Evolutionary conservation across 2,113 vertebrate genomes (phyloP), one percentile per base, ranked within the genome.

Genomic region (Carassius gibelio): DNA sequence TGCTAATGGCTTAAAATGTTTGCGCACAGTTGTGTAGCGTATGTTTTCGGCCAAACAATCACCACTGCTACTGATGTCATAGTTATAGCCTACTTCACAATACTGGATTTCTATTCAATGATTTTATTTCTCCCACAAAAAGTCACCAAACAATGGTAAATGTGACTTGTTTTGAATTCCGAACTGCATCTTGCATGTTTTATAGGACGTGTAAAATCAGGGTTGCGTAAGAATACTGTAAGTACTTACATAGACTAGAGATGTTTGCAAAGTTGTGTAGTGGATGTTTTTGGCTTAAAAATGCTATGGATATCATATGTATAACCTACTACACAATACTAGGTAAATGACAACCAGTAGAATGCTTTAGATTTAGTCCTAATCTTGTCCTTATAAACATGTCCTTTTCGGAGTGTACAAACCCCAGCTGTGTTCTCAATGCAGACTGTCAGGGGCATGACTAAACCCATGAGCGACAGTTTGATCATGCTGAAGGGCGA

Each of bases 401-500:
- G 36, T 83, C 17, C 5, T 66, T 75, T 21, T 61, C 15, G 14
- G 42, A 66, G 17, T 36, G 6, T 36, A 72, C 26, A 14, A 19
- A 74, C 45, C 13, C 5, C 11, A 48, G 21, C 45, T 77, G 6
- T 77, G 75, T 66, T 78, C 17, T 89, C 0, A 1, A 0, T 23
- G 57, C 66, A 90, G 62, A 30, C 13, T 62, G 14, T 91, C 72
- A 0, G 92, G 57, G 59, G 89, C 93, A 93, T 93, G 84, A 93
- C 92, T 79, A 96, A 97, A 86, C 97, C 96, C 0, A 92, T 97
- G 90, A 90, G 91, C 0, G 92, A 99, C 91, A 97, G 97, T 88
- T 88, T 99, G 82, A 92, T 99, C 85, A 91, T 96, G 89, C 88
- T 99, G 87, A 96, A 94, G 48, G 94, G 95, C 79, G 95, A 95